These are phyloP conservation scores for Priocnemis perturbator DNA, from an alignment of 2,888 invertebrate genomes.

Conservation along the genomic window DNA sequence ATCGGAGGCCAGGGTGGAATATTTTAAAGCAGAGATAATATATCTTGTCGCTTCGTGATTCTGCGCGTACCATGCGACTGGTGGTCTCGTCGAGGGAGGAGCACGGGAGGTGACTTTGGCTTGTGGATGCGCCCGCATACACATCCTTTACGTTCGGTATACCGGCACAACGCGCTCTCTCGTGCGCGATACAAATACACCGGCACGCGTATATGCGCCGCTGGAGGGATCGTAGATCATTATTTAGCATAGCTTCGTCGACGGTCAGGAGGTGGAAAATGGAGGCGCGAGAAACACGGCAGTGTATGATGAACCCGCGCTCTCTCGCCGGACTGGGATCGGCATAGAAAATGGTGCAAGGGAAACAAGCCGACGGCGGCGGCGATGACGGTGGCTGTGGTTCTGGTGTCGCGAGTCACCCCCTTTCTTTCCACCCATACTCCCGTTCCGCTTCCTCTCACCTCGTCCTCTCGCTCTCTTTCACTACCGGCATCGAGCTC, in stretches of 20 bases:
- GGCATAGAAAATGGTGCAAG: constrained; percentile 43
- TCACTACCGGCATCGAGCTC: constrained; percentile 10
- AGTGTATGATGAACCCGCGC: background rate
- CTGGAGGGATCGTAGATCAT: constrained; percentile 61
- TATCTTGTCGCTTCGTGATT: constrained; percentile 18
- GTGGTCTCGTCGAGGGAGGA: constrained; percentile 13
- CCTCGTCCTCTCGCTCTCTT: constrained; percentile 6
- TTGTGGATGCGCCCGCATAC: background rate
- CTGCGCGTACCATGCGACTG: constrained; percentile 11
- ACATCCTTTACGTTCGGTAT: no score
- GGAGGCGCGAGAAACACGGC: constrained; percentile 35
- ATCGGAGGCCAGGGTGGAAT: background rate
- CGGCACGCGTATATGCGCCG: background rate
- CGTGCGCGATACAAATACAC: background rate
- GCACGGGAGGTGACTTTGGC: background rate
- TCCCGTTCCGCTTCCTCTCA: background rate
- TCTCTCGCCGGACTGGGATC: background rate
- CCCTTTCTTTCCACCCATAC: background rate
- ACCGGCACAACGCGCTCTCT: constrained; percentile 1
- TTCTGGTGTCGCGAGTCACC: constrained; percentile 16
- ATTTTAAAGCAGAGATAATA: constrained; percentile 30
- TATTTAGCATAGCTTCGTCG: constrained; percentile 63
- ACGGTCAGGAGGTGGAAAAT: constrained; percentile 51
- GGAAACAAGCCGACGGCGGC: constrained; percentile 43
- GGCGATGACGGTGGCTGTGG: background rate